Base-by-base conservation (phyloP, 2,113 vertebrate species). In the Pithys albifrons region DNA sequence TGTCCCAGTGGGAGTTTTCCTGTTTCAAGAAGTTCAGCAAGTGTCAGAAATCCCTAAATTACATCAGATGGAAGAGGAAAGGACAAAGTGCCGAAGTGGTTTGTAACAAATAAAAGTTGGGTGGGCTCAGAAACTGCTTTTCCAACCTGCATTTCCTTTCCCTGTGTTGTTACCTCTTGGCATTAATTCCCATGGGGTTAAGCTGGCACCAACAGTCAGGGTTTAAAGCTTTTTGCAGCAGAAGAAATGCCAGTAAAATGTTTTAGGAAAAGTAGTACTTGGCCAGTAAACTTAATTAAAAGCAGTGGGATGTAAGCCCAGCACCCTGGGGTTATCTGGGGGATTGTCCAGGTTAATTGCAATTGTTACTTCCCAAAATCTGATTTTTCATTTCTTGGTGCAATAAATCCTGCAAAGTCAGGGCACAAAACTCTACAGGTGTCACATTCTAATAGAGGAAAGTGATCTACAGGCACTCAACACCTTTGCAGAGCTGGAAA, bases 231-330 rank as follows among this genome's bases (percentile, higher is more conserved):
- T 46, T 80, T 80, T 43, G 17, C 35, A 48, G 35, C 9, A 15
- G 49, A 62, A 62, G 45, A 85, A 69, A 33, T 29, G 82, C 58
- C 94, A 77, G 41, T 9, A 18, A 85, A 85, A 55, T 16, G 35
- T 11, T 73, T 71, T 7, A 59, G 55, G 64, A 81, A 85, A 81
- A 84, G 57, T 29, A 48, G 46, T 22, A 31, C 46, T 91, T 59
- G n/a, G 62, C 41, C 64, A 58, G 43, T 54, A 41, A 85, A 73
- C n/a, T 83, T 91, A 82, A 94, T 94, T 91, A 91, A 89, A 95
- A 89, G 43, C 43, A 35, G 18, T 11, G 27, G 58, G 37, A 72
- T 90, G 85, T 83, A 46, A 86, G 65, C 4, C 6, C n/a, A 46
- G 12, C 4, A 3, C 19, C 43, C 11, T 1, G 23, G 51, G 59